Base-by-base conservation (phyloP, 2,113 vertebrate species). In the Pipa parva region DNA sequence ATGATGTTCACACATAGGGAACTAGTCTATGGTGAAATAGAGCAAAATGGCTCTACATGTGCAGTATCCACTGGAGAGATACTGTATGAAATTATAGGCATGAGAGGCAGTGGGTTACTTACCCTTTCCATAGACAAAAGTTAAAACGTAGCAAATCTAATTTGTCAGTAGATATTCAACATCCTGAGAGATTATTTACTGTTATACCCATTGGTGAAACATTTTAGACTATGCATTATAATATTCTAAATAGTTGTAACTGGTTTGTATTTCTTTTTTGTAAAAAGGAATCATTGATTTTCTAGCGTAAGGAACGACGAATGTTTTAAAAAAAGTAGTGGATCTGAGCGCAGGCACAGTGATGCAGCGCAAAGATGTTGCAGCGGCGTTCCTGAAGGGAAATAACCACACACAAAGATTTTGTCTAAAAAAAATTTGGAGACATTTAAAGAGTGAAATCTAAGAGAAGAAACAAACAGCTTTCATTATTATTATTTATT, bases 271-370 rank as follows among this genome's bases (percentile, higher is more conserved):
- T 52, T 60, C 36, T 48, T 61, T 61, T 33, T 58, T 28, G 12
- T 70, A 61, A 70, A 61, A 70, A 70, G 52, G 66, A 46, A 31
- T 61, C 66, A 54, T 61, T 70, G 42, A 37, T 42, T 70, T 70
- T 51, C 60, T 12, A 60, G 42, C 25, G 48, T 29, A 52, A 49
- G 15, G 60, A 61, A 49, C 57, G 33, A 61, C 51, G 56, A n/a
- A n/a, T 54, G 66, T 61, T 70, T 61, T 70, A 61, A 28, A 70
- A n/a, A 28, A 46, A 7, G 31, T 21, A 20, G 45, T 20, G 21
- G 31, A 8, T 31, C 15, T 49, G 48, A 39, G 29, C 15, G 15
- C 39, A 42, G 39, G 39, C 39, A n/a, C 17, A n/a, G 39, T n/a
- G 39, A 42, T n/a, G 12, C 39, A 42, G 7, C 2, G 17, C 15